These are phyloP conservation scores for Distichodus sexfasciatus DNA, from an alignment of 2,797 vertebrate genomes.

Conservation along the genomic window DNA sequence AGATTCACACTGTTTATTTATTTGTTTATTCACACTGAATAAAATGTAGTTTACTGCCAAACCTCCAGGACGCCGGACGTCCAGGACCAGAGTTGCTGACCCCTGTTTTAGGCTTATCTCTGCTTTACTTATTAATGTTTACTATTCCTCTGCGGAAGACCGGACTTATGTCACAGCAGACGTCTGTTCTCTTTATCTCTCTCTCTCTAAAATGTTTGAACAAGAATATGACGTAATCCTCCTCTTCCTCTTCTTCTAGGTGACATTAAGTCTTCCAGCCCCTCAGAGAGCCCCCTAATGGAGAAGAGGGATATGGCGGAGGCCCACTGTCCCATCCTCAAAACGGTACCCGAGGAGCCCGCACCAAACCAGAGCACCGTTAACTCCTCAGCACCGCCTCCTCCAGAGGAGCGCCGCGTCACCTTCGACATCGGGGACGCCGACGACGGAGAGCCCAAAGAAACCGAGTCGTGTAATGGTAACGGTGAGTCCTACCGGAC, in stretches of 20 bases:
- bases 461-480: conserved; percentile 55
- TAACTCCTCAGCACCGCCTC: conserved; percentile 15
- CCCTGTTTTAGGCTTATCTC: not conserved
- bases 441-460: conserved; percentile 78
- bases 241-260: conserved; percentile 60
- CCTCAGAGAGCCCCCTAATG: conserved; percentile 94
- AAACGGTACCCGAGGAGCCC: conserved; percentile 78
- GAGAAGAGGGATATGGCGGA: conserved; percentile 75
- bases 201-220: not conserved
- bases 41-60: no score
- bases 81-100: not conserved
- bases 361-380: conserved; percentile 34
- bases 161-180: not conserved
- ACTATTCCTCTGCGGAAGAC: not conserved
- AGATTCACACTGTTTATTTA: no score
- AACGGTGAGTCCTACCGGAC: conserved; percentile 55
- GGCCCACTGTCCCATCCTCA: conserved; percentile 74
- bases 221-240: not conserved
- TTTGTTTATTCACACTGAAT: no score
- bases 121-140: not conserved
- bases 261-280: conserved; percentile 86
- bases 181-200: not conserved
- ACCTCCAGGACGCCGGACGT: no score
- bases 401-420: conserved; percentile 80
- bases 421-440: conserved; percentile 86